phyloP scores from a whole-genome alignment of 2,113 vertebrate species.

The Rhinichthys klamathensis region DNA sequence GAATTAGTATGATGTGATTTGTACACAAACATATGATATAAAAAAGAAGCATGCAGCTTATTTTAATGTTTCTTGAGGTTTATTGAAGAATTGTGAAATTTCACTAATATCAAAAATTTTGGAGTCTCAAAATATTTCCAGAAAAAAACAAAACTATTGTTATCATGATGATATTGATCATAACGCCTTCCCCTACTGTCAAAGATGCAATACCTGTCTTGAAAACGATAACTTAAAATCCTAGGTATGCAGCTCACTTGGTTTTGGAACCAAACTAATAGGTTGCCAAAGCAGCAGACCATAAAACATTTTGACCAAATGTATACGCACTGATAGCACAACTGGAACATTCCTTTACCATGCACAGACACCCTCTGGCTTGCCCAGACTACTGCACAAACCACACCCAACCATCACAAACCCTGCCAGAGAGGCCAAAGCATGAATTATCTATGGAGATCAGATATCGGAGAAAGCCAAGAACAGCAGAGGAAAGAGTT shows the following conservation, averaged over 20 bases:
- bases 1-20: no score
- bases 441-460: conserved; percentile 46
- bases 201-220: not conserved
- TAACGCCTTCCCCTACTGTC: no score
- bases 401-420: conserved; percentile 34
- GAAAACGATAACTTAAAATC: not conserved
- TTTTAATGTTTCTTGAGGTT: no score
- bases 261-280: not conserved
- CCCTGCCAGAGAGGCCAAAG: conserved; percentile 35
- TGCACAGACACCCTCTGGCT: conserved; percentile 14
- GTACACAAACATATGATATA: no score
- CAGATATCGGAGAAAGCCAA: conserved; percentile 32
- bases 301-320: not conserved
- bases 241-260: not conserved
- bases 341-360: not conserved
- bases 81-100: no score
- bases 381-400: conserved; percentile 33
- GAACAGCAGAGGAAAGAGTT: not conserved
- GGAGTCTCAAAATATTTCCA: no score
- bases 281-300: not conserved
- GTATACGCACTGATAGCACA: not conserved
- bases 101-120: no score
- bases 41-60: no score
- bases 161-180: no score
- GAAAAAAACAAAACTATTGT: no score